Evolutionary conservation across 2,797 vertebrate genomes (phyloP), one percentile per base, ranked within the genome.

Genomic region (Orientallactaga sibirica): DNA sequence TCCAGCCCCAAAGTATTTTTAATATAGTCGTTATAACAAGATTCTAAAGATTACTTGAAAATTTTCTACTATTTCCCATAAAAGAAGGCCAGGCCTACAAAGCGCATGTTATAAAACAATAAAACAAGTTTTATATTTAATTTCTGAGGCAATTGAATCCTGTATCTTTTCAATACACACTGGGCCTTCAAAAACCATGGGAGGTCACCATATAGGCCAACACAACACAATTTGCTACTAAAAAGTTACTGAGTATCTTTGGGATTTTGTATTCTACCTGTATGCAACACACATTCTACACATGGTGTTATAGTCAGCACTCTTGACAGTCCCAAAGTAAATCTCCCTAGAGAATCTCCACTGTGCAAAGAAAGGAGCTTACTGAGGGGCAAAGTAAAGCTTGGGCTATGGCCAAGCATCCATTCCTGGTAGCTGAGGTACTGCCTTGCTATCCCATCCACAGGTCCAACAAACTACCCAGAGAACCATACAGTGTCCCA

Each of bases 31-130:
- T 22, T 83, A 0, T 11, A 71, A 9, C 8, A 71, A 79, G 52
- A 90, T 83, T 88, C 91, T 87, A 75, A 90, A 82, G 43, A 66
- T 12, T n/a, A 66, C 25, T 20, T 10, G 27, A 71, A 90, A 10
- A 33, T 52, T 88, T 87, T 48, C 75, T 90, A 75, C 2, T 64
- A 27, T 22, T 83, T 82, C 71, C 91, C 75, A 3, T 18, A 29
- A 91, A 76, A 24, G 3, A 70, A 85, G 29, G n/a, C 12, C 24
- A 52, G 12, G 27, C 27, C 37, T 43, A 64, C 7, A 73, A 43
- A 96, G 18, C 11, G 71, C 19, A 83, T 3, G 11, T 3, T 55
- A 33, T 29, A 52, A 62, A 74, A 84, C 18, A 92, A 67, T 14
- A 77, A 41, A 81, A 22, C 7, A 24, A 37, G 10, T 52, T 80